phyloP scores from a whole-genome alignment of 2,113 vertebrate species.

The Piaya cayana region DNA sequence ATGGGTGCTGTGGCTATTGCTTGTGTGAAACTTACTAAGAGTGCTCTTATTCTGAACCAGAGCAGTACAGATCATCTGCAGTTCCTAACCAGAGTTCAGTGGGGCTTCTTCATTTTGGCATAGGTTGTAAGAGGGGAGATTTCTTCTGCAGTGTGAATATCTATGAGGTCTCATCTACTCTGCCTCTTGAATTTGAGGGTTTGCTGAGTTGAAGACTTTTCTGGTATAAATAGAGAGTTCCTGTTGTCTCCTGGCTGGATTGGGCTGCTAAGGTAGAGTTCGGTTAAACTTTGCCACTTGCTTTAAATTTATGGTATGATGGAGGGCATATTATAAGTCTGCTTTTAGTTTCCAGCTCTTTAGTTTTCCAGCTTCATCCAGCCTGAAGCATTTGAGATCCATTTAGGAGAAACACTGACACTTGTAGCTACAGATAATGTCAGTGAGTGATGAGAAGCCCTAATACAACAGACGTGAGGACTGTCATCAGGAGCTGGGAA shows the following conservation, averaged over 20 bases:
- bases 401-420: not conserved
- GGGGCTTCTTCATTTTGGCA: not conserved
- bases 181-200: not conserved
- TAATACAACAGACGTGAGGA: not conserved
- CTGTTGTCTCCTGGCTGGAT: not conserved
- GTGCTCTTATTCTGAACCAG: not conserved
- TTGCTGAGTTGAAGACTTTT: not conserved
- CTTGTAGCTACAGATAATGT: not conserved
- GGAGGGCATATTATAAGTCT: not conserved
- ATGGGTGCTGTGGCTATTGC: not conserved
- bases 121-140: not conserved
- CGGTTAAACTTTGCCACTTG: not conserved
- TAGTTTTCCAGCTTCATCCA: not conserved
- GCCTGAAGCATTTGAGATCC: not conserved
- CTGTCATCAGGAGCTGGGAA: not conserved
- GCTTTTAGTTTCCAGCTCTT: not conserved
- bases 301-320: not conserved
- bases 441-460: not conserved
- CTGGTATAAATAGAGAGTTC: not conserved
- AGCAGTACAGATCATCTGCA: fast-evolving
- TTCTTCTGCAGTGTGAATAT: not conserved
- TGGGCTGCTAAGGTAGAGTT: not conserved
- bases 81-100: not conserved
- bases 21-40: not conserved
- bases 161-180: not conserved